Evolutionary conservation across 2,888 invertebrate genomes (phyloP).

Genomic region (Eueremaeus valkanovi): DNA sequence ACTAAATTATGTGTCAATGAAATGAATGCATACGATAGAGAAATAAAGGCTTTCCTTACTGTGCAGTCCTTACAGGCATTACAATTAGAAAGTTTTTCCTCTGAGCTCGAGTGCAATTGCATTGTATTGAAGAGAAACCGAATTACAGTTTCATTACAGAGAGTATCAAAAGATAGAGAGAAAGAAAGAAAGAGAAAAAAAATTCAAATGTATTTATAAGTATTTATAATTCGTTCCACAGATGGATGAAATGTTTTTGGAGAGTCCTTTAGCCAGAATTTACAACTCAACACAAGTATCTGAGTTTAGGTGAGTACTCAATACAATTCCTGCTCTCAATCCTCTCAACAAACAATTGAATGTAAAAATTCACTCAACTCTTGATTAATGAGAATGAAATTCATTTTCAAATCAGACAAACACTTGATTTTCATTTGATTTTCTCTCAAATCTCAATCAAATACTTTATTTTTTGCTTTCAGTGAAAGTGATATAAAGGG

Average conservation of each 20-base stretch:
- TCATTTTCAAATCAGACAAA: too few relatives aligned
- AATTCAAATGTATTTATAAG: background rate
- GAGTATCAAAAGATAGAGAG: background rate
- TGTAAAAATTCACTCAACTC: background rate
- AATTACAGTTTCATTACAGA: background rate
- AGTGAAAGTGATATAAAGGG: conserved; percentile 40
- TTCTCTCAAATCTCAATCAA: too few relatives aligned
- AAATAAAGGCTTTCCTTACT: too few relatives aligned
- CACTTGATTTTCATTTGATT: too few relatives aligned
- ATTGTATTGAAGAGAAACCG: background rate
- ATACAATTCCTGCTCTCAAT: background rate
- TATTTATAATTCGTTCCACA: conserved; percentile 26
- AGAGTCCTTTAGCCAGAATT: conserved; percentile 43
- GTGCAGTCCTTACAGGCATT: too few relatives aligned
- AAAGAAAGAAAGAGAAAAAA: too few relatives aligned
- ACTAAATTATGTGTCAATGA: conserved; percentile 10
- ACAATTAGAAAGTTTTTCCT: background rate
- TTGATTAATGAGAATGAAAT: too few relatives aligned
- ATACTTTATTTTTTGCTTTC: background rate
- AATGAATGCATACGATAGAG: background rate
- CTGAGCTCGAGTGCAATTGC: background rate
- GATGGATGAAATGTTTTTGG: conserved; percentile 45
- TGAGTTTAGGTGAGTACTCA: conserved; percentile 42
- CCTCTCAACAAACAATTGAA: background rate
- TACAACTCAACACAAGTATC: conserved; percentile 43